These are phyloP conservation scores for Boloria selene DNA, from an alignment of 2,888 invertebrate species.

Conservation along the genomic window DNA sequence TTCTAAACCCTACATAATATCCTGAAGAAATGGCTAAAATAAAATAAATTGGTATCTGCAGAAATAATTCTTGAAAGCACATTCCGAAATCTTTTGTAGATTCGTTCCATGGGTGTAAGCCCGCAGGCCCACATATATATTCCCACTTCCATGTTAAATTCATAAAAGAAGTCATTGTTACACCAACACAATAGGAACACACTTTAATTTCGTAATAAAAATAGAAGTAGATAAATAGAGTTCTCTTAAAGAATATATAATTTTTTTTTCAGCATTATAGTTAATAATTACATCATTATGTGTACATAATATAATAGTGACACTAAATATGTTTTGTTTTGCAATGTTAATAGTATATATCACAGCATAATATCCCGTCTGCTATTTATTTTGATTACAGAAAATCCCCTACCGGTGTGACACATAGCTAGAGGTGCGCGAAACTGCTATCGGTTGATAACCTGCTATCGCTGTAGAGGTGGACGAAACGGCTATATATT, in stretches of 20 bases:
- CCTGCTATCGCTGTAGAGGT: no score
- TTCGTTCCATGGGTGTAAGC: constrained; percentile 86
- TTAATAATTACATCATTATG: no score
- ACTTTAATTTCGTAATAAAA: no score
- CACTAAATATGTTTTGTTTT: no score
- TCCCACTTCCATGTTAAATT: constrained; percentile 86
- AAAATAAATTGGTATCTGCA: constrained; percentile 88
- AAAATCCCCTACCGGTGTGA: constrained; percentile 2
- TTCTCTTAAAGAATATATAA: no score
- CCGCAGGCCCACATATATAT: constrained; percentile 88
- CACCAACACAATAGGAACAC: neutral
- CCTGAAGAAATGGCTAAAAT: constrained; percentile 90
- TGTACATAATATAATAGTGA: no score
- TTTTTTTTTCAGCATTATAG: no score
- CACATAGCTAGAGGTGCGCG: no score
- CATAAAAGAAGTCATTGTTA: constrained; percentile 48
- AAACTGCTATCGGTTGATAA: no score
- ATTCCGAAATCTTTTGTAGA: constrained; percentile 88
- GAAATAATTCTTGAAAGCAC: constrained; percentile 92
- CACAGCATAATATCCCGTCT: neutral
- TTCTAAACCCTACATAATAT: constrained; percentile 89
- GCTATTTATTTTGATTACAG: constrained; percentile 7
- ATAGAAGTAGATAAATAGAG: no score
- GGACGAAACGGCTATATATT: no score
- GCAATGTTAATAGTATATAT: no score